Conservation (phyloP, 2,888 invertebrate species). For the Cephus nigrinus region DNA sequence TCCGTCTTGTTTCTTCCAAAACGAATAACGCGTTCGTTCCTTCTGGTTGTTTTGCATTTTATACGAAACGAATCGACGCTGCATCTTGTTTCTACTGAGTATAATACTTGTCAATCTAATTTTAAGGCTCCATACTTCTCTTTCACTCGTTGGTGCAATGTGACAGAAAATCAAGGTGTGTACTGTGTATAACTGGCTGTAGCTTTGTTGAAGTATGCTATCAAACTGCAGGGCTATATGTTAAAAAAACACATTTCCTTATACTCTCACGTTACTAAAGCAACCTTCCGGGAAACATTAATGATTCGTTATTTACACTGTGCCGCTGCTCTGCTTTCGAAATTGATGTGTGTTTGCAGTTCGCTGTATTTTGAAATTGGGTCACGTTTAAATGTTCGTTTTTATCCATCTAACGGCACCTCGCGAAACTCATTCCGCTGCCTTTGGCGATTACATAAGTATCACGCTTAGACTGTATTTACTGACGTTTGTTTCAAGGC, state of each 20-base stretch:
- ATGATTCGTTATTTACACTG: not conserved
- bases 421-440: not conserved
- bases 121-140: not conserved
- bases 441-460: slow-evolving; percentile 16
- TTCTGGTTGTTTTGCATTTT: not conserved
- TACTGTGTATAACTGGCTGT: not conserved
- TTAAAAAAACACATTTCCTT: not conserved
- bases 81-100: not conserved
- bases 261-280: not conserved
- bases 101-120: not conserved
- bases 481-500: slow-evolving; percentile 18
- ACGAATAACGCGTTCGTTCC: not conserved
- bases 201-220: not conserved
- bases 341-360: not conserved
- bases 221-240: not conserved
- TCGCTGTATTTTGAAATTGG: slow-evolving; percentile 8
- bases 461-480: slow-evolving; percentile 13
- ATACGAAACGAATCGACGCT: not conserved
- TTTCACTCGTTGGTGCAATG: not conserved
- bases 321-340: not conserved
- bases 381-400: slow-evolving; percentile 2
- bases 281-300: not conserved
- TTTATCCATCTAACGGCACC: not conserved
- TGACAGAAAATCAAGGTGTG: not conserved
- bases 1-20: not conserved